Conservation (phyloP, 2,113 vertebrate genomes). For the Sorex fumeus region DNA sequence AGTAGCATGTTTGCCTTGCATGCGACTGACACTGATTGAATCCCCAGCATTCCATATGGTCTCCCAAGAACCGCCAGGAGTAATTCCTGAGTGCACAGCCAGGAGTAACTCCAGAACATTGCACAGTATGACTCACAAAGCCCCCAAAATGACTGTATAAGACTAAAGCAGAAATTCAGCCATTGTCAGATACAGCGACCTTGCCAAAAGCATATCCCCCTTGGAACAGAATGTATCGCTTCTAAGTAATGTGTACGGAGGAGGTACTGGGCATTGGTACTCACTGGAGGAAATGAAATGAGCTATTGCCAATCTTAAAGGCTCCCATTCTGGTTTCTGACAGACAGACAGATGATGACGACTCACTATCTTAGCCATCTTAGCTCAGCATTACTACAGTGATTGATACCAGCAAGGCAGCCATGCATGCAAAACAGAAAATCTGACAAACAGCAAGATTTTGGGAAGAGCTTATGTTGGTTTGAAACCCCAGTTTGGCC, state of each 20-base stretch:
- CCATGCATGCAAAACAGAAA: neutral
- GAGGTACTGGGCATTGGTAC: no score
- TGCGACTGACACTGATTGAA: no score
- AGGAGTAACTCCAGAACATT: neutral
- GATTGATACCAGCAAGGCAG: neutral
- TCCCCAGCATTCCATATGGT: no score
- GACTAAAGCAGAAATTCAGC: no score
- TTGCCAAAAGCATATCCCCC: neutral
- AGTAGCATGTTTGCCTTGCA: no score
- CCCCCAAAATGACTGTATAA: no score
- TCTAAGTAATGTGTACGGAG: neutral
- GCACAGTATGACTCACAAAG: neutral
- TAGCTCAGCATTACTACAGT: no score
- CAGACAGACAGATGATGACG: neutral
- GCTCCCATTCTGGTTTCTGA: neutral
- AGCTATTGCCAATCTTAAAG: neutral
- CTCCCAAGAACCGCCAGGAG: no score
- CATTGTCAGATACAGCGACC: neutral
- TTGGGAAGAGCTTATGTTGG: neutral
- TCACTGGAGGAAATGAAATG: neutral
- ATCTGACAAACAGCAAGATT: neutral
- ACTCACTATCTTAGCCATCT: neutral
- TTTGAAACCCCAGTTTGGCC: neutral
- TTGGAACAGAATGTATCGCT: no score
- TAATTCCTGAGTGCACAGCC: no score